phyloP scores from a whole-genome alignment of 1,140 invertebrate species.

The Bombus sibiricus region DNA sequence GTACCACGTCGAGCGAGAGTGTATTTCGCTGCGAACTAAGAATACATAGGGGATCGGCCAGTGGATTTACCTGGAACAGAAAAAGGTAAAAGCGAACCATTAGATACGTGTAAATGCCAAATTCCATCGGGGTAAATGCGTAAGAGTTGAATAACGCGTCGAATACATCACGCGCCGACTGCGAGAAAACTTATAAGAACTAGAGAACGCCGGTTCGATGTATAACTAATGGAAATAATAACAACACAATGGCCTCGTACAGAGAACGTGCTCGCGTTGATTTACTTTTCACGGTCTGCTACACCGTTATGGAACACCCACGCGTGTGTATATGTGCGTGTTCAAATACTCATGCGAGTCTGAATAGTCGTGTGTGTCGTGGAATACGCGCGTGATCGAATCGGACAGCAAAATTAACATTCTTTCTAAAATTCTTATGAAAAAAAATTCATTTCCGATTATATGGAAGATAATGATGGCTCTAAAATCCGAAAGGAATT shows the following conservation, averaged over 20 bases:
- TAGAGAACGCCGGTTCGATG: not conserved
- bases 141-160: not conserved
- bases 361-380: too few relatives aligned
- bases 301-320: slow-evolving; percentile 17
- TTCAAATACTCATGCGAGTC: too few relatives aligned
- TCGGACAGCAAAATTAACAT: too few relatives aligned
- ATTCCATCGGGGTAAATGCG: not conserved
- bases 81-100: slow-evolving; percentile 8
- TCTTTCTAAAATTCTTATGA: too few relatives aligned
- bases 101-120: not conserved
- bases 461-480: too few relatives aligned
- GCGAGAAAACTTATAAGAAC: slow-evolving; percentile 7
- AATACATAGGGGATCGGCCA: not conserved
- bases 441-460: too few relatives aligned
- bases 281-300: slow-evolving; percentile 60
- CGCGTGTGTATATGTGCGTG: not conserved
- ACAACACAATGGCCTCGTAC: slow-evolving; percentile 29
- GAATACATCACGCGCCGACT: slow-evolving; percentile 5
- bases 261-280: slow-evolving; percentile 48
- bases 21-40: not conserved
- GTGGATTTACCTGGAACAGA: slow-evolving; percentile 60
- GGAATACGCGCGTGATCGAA: too few relatives aligned
- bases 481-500: too few relatives aligned
- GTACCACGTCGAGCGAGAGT: not conserved
- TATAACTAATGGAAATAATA: slow-evolving; percentile 41